These are phyloP conservation scores for Ceryle rudis DNA, from an alignment of 2,797 vertebrate species.

Conservation along the genomic window DNA sequence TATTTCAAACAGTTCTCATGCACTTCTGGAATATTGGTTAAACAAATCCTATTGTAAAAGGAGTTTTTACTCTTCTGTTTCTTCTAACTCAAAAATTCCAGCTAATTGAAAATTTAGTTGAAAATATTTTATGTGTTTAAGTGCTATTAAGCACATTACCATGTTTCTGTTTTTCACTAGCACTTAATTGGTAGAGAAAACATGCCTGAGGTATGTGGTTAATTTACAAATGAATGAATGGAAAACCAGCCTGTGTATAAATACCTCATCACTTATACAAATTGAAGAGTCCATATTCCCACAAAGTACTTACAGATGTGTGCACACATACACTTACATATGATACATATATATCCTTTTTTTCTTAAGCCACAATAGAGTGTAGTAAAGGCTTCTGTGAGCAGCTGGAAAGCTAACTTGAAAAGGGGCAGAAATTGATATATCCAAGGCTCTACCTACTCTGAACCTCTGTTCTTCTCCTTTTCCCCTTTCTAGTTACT, in stretches of 20 bases:
- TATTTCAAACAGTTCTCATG: background rate
- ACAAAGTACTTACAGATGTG: background rate
- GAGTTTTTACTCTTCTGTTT: background rate
- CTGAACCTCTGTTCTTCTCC: background rate
- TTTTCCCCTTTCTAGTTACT: background rate
- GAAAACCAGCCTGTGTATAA: background rate
- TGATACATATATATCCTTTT: background rate
- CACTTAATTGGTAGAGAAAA: background rate
- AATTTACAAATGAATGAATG: background rate
- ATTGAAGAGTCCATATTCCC: background rate
- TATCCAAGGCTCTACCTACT: background rate
- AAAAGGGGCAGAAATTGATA: background rate
- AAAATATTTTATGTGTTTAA: background rate
- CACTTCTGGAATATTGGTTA: background rate
- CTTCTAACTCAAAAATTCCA: background rate
- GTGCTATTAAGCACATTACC: background rate
- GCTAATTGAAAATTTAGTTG: accelerated
- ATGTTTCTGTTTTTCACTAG: background rate
- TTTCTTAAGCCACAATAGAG: background rate
- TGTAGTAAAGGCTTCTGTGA: background rate
- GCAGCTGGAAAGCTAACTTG: background rate
- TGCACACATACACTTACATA: background rate
- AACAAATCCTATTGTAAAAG: background rate
- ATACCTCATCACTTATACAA: background rate
- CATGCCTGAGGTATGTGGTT: background rate